These are phyloP conservation scores for Acanthosepion pharaonis DNA, from an alignment of 2,888 invertebrate genomes.

Conservation along the genomic window DNA sequence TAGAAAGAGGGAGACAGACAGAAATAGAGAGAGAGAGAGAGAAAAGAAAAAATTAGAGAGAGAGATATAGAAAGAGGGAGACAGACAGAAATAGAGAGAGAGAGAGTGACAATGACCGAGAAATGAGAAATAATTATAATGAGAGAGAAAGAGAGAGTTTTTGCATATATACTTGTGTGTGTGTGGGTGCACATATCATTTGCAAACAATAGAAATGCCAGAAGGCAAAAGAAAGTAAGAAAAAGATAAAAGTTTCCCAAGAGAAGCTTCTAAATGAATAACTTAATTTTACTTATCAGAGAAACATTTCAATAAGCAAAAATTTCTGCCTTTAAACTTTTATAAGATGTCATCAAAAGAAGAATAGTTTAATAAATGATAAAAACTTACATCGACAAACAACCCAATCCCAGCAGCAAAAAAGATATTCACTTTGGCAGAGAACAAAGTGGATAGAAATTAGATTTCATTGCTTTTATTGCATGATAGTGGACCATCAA, in stretches of 20 bases:
- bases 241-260: not conserved
- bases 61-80: not conserved
- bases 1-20: not conserved
- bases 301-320: not conserved
- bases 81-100: not conserved
- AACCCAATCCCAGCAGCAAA: not conserved
- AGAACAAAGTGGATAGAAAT: not conserved
- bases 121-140: no score
- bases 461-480: constrained; percentile 9
- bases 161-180: not conserved
- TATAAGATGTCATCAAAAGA: not conserved
- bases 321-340: constrained; percentile 7
- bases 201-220: no score
- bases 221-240: not conserved
- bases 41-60: no score
- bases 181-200: no score
- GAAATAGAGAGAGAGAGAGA: not conserved
- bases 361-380: not conserved
- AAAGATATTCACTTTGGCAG: not conserved
- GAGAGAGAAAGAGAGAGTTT: not conserved
- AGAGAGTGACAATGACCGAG: not conserved
- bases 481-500: constrained; percentile 2
- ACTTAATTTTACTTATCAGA: constrained; percentile 21
- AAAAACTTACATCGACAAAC: not conserved
- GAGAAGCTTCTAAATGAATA: not conserved